A percentile compares a stretch with the other conserved stretches of the same genome.
These are phyloP conservation scores for Pachycephala philippinensis DNA, from an alignment of 2,113 vertebrate species.

Conservation along the genomic window DNA sequence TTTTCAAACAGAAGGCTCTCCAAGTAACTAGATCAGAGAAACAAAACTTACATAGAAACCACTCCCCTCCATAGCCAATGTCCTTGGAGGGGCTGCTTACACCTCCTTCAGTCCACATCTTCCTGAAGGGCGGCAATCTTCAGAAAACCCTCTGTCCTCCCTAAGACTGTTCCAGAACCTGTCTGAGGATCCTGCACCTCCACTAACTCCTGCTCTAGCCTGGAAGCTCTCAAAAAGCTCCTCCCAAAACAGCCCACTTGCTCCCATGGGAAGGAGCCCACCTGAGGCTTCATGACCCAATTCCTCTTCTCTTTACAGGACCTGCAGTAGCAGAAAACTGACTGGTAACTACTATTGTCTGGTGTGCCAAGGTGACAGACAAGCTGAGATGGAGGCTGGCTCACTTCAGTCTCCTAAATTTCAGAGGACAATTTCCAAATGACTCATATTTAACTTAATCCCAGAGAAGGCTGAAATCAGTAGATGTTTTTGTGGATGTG, in stretches of 20 bases:
- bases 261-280: neutral
- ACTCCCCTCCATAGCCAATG: neutral
- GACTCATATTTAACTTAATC: neutral
- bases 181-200: neutral
- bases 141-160: neutral
- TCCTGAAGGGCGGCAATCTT: neutral
- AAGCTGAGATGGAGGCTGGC: neutral
- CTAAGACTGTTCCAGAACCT: neutral
- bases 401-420: neutral
- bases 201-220: rapidly evolving
- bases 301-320: neutral
- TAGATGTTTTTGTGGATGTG: neutral
- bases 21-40: neutral
- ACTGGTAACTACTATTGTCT: neutral
- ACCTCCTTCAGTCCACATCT: neutral
- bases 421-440: neutral
- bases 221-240: neutral
- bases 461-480: neutral
- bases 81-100: rapidly evolving
- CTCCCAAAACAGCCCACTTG: neutral
- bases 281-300: neutral
- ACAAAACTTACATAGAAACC: neutral
- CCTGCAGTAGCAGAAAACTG: neutral
- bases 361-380: neutral
- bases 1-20: neutral